Evolutionary conservation across 2,888 invertebrate genomes (phyloP).

Genomic region (Sminthurinus aureus): DNA sequence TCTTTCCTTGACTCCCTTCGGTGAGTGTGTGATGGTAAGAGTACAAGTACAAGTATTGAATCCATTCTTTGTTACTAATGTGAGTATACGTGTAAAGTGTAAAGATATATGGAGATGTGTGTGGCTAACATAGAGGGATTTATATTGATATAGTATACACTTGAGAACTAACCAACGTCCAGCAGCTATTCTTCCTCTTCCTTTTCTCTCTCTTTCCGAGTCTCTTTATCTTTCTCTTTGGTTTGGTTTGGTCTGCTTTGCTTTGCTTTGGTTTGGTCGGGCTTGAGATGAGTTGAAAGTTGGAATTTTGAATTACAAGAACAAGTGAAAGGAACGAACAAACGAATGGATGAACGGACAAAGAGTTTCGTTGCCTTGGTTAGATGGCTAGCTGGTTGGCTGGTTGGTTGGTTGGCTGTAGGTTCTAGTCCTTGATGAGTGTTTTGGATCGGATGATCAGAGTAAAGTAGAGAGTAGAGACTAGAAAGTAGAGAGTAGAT

Average conservation of each 20-base stretch:
- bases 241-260: too few relatives aligned
- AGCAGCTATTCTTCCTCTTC: not conserved
- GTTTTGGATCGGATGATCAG: not conserved
- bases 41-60: not conserved
- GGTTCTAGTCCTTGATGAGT: too few relatives aligned
- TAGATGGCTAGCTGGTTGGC: too few relatives aligned
- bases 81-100: not conserved
- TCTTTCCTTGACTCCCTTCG: slow-evolving; percentile 11
- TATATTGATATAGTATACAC: not conserved
- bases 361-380: too few relatives aligned
- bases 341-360: not conserved
- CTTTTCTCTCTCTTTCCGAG: not conserved
- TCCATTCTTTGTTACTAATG: not conserved
- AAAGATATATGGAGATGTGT: too few relatives aligned
- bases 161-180: slow-evolving; percentile 23
- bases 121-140: too few relatives aligned
- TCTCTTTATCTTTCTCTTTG: not conserved
- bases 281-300: not conserved
- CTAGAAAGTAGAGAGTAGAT: not conserved
- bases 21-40: not conserved
- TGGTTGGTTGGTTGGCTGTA: too few relatives aligned
- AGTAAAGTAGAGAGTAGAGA: not conserved
- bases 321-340: not conserved
- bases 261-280: not conserved
- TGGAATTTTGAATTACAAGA: not conserved